Conservation (phyloP, 2,113 vertebrate genomes). For the Varanus salvator region DNA sequence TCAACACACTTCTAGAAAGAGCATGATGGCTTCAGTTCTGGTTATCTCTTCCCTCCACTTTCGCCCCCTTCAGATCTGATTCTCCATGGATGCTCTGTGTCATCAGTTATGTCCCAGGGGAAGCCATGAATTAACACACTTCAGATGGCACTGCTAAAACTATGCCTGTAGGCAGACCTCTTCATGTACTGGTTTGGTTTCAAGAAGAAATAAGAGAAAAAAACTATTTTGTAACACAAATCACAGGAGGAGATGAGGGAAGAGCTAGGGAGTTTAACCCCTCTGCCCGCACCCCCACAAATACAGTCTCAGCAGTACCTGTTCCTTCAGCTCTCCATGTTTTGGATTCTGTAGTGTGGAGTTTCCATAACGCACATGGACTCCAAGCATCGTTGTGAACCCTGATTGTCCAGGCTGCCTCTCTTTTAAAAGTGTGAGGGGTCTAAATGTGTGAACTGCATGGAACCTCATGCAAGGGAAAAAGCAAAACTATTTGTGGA, state of each 20-base stretch:
- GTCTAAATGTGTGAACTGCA: background rate
- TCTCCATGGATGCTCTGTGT: background rate
- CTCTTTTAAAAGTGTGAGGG: no score
- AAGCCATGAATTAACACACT: background rate
- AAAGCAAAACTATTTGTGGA: background rate
- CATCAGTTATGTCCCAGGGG: background rate
- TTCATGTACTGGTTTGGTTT: background rate
- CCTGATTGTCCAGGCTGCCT: no score
- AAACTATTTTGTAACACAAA: background rate
- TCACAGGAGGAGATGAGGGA: background rate
- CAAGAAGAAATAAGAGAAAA: background rate
- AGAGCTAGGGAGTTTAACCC: background rate
- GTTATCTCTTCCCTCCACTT: background rate
- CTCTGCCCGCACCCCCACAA: no score
- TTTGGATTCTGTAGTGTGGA: no score
- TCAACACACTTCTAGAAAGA: background rate
- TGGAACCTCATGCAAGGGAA: background rate
- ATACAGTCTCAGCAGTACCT: no score
- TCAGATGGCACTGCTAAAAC: background rate
- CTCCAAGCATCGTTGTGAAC: no score
- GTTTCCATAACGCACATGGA: no score
- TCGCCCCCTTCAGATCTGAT: background rate
- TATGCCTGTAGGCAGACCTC: background rate
- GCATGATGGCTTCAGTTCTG: background rate
- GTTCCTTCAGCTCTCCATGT: no score